These are phyloP conservation scores for Drosophila prolongata DNA, from an alignment of 2,888 invertebrate genomes.

Conservation along the genomic window DNA sequence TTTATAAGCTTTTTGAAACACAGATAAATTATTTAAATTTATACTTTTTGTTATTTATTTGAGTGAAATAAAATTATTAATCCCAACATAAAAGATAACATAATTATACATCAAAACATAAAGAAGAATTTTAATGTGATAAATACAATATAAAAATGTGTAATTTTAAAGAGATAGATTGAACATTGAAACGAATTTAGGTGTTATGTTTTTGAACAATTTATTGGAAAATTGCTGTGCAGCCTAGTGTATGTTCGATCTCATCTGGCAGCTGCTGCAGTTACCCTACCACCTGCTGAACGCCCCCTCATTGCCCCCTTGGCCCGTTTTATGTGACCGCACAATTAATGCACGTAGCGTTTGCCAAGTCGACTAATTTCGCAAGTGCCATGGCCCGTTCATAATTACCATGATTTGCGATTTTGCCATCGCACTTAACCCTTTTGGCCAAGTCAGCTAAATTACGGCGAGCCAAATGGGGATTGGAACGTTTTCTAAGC, in stretches of 20 bases:
- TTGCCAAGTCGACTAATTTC: conserved; percentile 59
- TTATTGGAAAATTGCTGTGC: background rate
- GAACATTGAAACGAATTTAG: too few species aligned
- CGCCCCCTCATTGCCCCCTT: conserved; percentile 2
- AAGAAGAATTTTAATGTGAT: too few species aligned
- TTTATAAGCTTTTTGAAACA: too few species aligned
- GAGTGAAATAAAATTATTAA: too few species aligned
- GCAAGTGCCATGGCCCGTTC: conserved; percentile 45
- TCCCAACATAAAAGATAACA: too few species aligned
- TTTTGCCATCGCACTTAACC: conserved; percentile 45
- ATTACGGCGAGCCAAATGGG: conserved; percentile 33
- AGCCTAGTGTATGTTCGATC: conserved; percentile 24
- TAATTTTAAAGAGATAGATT: too few species aligned
- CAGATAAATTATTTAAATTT: too few species aligned
- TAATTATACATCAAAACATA: too few species aligned
- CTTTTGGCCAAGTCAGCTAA: conserved; percentile 39
- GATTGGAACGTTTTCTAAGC: conserved; percentile 13
- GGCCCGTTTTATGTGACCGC: conserved; percentile 29
- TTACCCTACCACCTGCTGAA: conserved; percentile 57
- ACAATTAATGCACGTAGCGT: conserved; percentile 64
- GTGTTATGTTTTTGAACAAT: too few species aligned
- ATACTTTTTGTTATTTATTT: too few species aligned
- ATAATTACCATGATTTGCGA: conserved; percentile 68
- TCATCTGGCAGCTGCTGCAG: conserved; percentile 32
- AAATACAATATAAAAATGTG: too few species aligned